Base-by-base conservation (phyloP, 2,797 vertebrate genomes). In the Anabacerthia variegaticeps region DNA sequence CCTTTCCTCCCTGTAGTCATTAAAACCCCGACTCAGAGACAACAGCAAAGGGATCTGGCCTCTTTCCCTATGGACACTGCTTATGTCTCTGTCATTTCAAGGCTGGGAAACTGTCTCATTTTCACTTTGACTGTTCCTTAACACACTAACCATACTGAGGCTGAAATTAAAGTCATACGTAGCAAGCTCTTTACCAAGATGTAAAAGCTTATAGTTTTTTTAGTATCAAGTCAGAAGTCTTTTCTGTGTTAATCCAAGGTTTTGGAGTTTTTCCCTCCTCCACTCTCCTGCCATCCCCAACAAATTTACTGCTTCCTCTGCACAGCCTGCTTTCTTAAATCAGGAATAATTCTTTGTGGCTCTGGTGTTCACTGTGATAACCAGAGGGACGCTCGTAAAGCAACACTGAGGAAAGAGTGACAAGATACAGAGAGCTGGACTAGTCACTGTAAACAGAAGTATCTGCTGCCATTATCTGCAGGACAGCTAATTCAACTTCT, bases 61-160 rank as follows among this genome's bases (percentile, higher is more conserved):
- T 90, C 63, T 36, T 36, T 97, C 92, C 91, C 93, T 68, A 34
- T 13, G 65, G 94, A 95, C 83, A 18, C 41, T 74, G 63, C 91
- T 96, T 82, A 95, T 4, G 55, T 79, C 79, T 63, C 80, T 85
- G 85, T 90, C 88, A 86, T 78, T 96, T 90, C 83, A 84, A 89
- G 88, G 80, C 89, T 95, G 80, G 56, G 65, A 92, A 95, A 92
- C 51, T 34, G 39, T 58, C 92, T 91, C 4, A 0, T 59, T 93
- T 84, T 67, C 28, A 56, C 74, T 88, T 73, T 37, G 76, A 30
- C 69, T 79, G 44, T 28, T 94, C 32, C 74, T 87, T 68, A 76
- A 67, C 49, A 62, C 51, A 44, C 16, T 20, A 86, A 59, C 44
- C 37, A 37, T 20, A 56, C 27, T 1, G 22, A 82, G 22, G 32